Conservation (phyloP, 2,113 vertebrate species). For the Heteronetta atricapilla region DNA sequence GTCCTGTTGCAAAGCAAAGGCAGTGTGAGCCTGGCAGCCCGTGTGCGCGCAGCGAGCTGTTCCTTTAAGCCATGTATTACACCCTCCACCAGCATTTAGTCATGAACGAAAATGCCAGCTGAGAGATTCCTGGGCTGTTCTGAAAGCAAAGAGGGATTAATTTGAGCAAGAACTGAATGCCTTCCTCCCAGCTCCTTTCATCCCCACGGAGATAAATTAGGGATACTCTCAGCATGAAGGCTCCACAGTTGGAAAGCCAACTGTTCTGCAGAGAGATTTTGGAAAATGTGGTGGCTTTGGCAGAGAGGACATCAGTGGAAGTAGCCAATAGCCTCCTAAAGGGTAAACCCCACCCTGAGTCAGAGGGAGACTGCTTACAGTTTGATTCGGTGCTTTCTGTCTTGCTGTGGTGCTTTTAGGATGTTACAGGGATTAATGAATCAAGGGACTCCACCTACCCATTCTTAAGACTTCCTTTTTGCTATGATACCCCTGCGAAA, state of each 20-base stretch:
- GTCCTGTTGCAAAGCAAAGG: not conserved
- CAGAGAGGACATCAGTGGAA: not conserved
- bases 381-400: slow-evolving; percentile 25
- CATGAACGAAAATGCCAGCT: not conserved
- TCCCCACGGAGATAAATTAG: not conserved
- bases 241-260: not conserved
- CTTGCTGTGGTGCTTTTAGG: not conserved
- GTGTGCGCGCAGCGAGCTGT: not conserved
- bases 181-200: slow-evolving; percentile 27
- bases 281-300: slow-evolving; percentile 19
- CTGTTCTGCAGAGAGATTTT: slow-evolving; percentile 8
- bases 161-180: slow-evolving; percentile 7
- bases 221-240: slow-evolving; percentile 23
- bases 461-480: slow-evolving; percentile 5
- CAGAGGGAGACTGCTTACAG: not conserved
- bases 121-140: slow-evolving; percentile 35
- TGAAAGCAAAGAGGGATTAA: slow-evolving; percentile 46
- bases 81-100: slow-evolving; percentile 21
- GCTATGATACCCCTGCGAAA: not conserved
- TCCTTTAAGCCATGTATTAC: slow-evolving; percentile 22
- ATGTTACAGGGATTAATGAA: not conserved
- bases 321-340: not conserved
- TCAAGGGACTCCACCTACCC: not conserved
- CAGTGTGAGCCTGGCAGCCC: not conserved
- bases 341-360: not conserved